These are phyloP conservation scores for Tupiocoris notatus DNA, from an alignment of 2,888 invertebrate species.

Conservation along the genomic window DNA sequence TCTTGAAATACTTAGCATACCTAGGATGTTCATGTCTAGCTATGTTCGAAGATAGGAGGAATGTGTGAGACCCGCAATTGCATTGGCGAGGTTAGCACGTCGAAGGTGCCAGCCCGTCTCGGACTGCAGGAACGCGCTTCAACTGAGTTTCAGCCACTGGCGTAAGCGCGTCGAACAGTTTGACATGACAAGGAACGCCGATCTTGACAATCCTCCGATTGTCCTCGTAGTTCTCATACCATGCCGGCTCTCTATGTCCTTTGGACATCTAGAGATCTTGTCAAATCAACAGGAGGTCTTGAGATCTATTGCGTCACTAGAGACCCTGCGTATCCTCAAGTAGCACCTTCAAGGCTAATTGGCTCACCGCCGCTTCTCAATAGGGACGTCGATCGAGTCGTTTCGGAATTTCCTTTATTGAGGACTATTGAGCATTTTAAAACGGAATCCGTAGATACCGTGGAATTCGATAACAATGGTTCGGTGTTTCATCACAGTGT, in stretches of 20 bases:
- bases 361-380: neutral
- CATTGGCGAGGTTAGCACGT: neutral
- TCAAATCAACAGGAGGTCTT: neutral
- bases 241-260: neutral
- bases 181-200: neutral
- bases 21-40: too few species aligned
- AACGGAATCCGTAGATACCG: neutral
- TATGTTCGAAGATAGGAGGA: too few species aligned
- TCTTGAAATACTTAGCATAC: too few species aligned
- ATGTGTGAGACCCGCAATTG: neutral
- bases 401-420: neutral
- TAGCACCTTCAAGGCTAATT: neutral
- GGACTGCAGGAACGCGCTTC: neutral
- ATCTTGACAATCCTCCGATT: neutral
- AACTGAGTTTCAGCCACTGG: too few species aligned
- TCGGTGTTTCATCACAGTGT: too few species aligned
- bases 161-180: neutral
- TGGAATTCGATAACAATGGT: too few species aligned
- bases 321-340: too few species aligned
- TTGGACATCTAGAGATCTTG: too few species aligned
- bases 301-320: neutral
- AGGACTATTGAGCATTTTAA: neutral
- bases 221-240: neutral
- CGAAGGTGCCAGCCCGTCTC: neutral
- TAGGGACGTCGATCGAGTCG: neutral